Conservation (phyloP, 1,140 invertebrate species). For the Venustaconcha ellipsiformis region DNA sequence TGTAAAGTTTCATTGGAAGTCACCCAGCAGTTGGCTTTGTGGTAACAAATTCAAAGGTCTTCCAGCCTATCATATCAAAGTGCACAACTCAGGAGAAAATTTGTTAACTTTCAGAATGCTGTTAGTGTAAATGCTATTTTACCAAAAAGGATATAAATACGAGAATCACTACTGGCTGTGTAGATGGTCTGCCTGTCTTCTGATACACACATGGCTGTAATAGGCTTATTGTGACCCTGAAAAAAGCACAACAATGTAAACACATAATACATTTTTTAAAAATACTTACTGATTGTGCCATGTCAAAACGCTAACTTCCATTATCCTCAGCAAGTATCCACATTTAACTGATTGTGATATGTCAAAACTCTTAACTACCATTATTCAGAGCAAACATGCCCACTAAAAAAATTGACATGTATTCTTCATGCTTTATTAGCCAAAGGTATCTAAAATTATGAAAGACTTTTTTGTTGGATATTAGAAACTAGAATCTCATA, state of each 20-base stretch:
- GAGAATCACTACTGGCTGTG: slow-evolving; percentile 94
- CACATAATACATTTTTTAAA: neutral
- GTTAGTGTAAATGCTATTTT: too few species aligned
- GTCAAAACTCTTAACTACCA: neutral
- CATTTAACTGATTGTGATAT: neutral
- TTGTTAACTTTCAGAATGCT: too few species aligned
- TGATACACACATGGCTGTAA: slow-evolving; percentile 89
- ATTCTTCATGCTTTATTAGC: too few species aligned
- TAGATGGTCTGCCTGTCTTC: slow-evolving; percentile 84
- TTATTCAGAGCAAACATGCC: neutral
- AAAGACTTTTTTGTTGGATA: too few species aligned
- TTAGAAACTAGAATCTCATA: too few species aligned
- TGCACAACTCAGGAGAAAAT: too few species aligned
- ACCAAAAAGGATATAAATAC: slow-evolving; percentile 72
- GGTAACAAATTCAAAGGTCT: too few species aligned
- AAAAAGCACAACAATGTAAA: slow-evolving; percentile 42
- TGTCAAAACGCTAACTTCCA: neutral
- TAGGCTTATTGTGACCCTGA: slow-evolving; percentile 97
- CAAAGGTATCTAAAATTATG: too few species aligned
- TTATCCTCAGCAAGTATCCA: neutral
- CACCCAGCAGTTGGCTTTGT: too few species aligned
- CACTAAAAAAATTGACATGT: neutral
- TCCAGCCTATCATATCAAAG: too few species aligned
- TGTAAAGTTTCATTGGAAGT: too few species aligned
- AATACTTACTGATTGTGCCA: neutral